Conservation (phyloP, 2,797 vertebrate species). For the Diglossa cyanea region DNA sequence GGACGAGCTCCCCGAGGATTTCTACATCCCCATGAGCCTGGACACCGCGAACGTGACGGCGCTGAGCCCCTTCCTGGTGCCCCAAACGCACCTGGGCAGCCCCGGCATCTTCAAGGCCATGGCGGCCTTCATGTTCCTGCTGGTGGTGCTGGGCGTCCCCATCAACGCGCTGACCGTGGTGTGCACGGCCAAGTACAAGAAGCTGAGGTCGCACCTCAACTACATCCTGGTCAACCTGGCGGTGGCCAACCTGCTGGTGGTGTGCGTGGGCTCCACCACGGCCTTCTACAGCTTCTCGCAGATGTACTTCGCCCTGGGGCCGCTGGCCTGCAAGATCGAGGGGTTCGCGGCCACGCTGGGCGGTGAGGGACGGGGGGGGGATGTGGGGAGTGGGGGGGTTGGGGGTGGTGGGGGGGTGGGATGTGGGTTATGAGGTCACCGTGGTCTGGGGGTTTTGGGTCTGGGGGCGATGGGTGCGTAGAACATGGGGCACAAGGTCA, state of each 20-base stretch:
- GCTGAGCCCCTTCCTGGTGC: constrained; percentile 80
- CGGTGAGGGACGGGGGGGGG: not conserved
- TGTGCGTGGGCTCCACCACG: constrained; percentile 75
- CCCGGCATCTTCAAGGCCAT: constrained; percentile 67
- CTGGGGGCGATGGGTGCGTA: too few species aligned
- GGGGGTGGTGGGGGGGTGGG: not conserved
- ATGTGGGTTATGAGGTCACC: fast-evolving
- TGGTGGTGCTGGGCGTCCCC: constrained; percentile 65
- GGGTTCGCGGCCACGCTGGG: constrained; percentile 74
- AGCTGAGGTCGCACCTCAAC: constrained; percentile 82
- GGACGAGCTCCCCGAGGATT: constrained; percentile 71
- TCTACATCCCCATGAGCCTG: constrained; percentile 78
- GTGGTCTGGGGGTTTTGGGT: not conserved
- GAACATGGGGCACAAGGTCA: too few species aligned
- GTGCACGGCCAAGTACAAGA: constrained; percentile 79
- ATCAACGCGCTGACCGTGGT: constrained; percentile 78
- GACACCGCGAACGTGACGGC: constrained; percentile 76
- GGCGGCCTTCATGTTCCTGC: constrained; percentile 77
- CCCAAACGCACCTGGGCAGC: constrained; percentile 80
- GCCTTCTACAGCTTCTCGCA: constrained; percentile 75
- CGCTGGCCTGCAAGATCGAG: constrained; percentile 77
- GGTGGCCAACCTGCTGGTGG: constrained; percentile 75
- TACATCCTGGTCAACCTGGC: constrained; percentile 85
- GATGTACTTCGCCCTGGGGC: constrained; percentile 76
- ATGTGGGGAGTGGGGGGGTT: too few species aligned